phyloP scores from a whole-genome alignment of 1,140 invertebrate species.

The Orius insidiosus region DNA sequence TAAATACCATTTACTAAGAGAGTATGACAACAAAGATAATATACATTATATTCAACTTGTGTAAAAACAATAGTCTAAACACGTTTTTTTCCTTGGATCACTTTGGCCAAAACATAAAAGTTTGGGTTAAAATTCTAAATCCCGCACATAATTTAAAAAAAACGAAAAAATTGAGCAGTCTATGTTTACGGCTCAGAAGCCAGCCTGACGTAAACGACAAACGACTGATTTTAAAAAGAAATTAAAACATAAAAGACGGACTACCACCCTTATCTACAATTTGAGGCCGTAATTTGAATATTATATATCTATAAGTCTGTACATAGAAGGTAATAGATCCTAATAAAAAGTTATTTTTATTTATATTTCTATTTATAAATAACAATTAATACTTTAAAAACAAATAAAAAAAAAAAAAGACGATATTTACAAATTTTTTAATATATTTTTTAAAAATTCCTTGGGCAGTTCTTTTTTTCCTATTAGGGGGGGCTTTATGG shows the following conservation, averaged over 20 bases:
- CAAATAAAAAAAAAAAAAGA: constrained; percentile 1
- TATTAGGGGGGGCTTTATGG: not conserved
- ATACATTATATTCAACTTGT: constrained; percentile 11
- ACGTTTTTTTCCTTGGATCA: too few species aligned
- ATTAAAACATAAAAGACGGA: too few species aligned
- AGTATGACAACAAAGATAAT: constrained; percentile 17
- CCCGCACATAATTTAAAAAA: too few species aligned
- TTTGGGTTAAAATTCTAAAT: too few species aligned
- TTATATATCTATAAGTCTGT: constrained; percentile 4
- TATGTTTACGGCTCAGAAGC: too few species aligned
- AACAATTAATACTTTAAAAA: constrained; percentile 4
- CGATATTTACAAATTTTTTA: constrained; percentile 1
- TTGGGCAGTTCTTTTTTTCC: not conserved
- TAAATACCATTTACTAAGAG: constrained; percentile 17
- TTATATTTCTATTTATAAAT: constrained; percentile 3
- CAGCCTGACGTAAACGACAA: too few species aligned
- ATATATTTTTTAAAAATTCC: constrained; percentile 4
- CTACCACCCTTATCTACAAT: too few species aligned
- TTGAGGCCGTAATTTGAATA: constrained; percentile 11
- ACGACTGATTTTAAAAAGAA: too few species aligned
- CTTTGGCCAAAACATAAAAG: too few species aligned
- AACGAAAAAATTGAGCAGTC: too few species aligned
- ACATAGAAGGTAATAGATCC: constrained; percentile 7
- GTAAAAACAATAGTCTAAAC: constrained; percentile 10
- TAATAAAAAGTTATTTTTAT: constrained; percentile 7